Base-by-base conservation (phyloP, 2,113 vertebrate species). In the Jacana jacana region DNA sequence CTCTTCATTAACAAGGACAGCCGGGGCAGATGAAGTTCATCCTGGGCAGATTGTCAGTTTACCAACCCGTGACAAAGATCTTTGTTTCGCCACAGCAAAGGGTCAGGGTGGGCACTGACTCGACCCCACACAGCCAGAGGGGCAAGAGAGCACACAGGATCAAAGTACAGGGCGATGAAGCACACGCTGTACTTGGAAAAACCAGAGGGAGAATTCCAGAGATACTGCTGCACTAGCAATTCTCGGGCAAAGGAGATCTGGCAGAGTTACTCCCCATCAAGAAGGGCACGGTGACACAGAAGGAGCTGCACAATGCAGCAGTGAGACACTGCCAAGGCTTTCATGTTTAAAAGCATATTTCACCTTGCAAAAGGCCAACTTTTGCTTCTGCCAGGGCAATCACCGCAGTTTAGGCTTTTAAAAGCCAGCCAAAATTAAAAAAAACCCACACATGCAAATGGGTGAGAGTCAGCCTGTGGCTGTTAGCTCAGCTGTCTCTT, bases 281-380 rank as follows among this genome's bases (percentile, higher is more conserved):
- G 88, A 81, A 96, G 96, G 96, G 93, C 96, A 95, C 95, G 15
- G 95, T 97, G 96, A 97, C 96, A 97, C 20, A 49, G 71, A 81
- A 86, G 77, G 83, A 89, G 61, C 92, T 87, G 96, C 88, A 97
- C 96, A 97, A 97, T 96, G 83, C 95, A 84, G 83, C 4, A 58
- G 83, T 28, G 66, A 88, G 20, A 68, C 37, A 9, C 77, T 95
- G 96, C 96, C 96, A 96, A 93, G 81, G 91, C 96, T 96, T 97
- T 96, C 89, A 96, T 94, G 96, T 91, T 87, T 39, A 24, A 81
- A 93, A 89, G 95, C 92, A 10, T 87, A 92, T 92, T 95, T 96
- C 70, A 80, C 7, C 14, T 42, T 72, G 88, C 86, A 93, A 87
- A 86, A 63, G 58, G 91, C 81, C 95, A 91, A 68, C 28, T 35